Percentiles rank a stretch among this genome's conserved stretches.
phyloP scores from a whole-genome alignment of 1,140 invertebrate genomes.

The Eumeta japonica region DNA sequence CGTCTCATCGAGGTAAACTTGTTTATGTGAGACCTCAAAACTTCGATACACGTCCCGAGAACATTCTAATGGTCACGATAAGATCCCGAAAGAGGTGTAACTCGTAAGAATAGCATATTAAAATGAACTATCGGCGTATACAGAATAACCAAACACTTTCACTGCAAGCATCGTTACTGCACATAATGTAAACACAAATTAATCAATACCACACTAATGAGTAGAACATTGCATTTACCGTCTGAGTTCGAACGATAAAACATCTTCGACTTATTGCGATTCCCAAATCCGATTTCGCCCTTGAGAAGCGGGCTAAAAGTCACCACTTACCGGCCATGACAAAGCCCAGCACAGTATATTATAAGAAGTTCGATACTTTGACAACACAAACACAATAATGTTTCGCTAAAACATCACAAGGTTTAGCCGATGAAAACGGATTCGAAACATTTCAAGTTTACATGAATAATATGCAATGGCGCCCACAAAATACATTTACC shows the following conservation, averaged over 20 bases:
- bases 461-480: slow-evolving; percentile 58
- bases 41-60: slow-evolving; percentile 30
- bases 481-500: slow-evolving; percentile 46
- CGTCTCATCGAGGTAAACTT: slow-evolving; percentile 17
- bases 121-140: slow-evolving; percentile 33
- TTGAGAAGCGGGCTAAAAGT: slow-evolving; percentile 58
- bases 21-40: slow-evolving; percentile 10
- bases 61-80: too few species aligned
- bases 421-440: slow-evolving; percentile 54
- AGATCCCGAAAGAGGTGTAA: too few species aligned
- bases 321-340: slow-evolving; percentile 60
- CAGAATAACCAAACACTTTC: slow-evolving; percentile 45
- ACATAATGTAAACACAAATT: slow-evolving; percentile 49
- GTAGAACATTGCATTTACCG: slow-evolving; percentile 58
- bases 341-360: slow-evolving; percentile 59
- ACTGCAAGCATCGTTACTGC: slow-evolving; percentile 36
- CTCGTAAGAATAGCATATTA: slow-evolving; percentile 41
- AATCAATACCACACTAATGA: slow-evolving; percentile 53
- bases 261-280: slow-evolving; percentile 58
- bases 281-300: slow-evolving; percentile 56
- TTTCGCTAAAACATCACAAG: slow-evolving; percentile 57
- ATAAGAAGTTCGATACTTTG: slow-evolving; percentile 54
- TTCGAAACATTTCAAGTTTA: slow-evolving; percentile 57
- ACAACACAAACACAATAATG: slow-evolving; percentile 52
- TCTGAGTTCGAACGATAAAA: slow-evolving; percentile 59